Evolutionary conservation across 2,888 invertebrate species (phyloP).

Genomic region (Pterostichus niger): DNA sequence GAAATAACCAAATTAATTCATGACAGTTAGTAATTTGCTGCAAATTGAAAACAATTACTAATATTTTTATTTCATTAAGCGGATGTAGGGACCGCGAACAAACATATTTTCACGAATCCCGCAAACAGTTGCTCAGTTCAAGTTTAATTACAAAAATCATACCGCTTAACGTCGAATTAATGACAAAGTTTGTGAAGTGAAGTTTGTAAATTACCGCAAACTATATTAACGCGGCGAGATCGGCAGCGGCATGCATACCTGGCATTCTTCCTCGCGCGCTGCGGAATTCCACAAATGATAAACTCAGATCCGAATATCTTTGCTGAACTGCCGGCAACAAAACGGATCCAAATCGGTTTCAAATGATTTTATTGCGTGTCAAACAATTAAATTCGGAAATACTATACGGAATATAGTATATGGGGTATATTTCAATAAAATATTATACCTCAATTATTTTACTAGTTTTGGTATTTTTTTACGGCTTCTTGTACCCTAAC

Average conservation of each 20-base stretch:
- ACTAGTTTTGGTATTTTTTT: too few species aligned
- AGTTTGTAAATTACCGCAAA: slow-evolving; percentile 63
- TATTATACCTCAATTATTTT: too few species aligned
- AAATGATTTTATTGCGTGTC: too few species aligned
- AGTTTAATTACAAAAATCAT: slow-evolving; percentile 51
- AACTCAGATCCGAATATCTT: slow-evolving; percentile 20
- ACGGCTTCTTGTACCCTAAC: too few species aligned
- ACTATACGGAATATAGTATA: too few species aligned
- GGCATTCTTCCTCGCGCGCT: slow-evolving; percentile 51
- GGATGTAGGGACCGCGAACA: background rate
- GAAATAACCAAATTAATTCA: too few species aligned
- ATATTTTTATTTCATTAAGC: background rate
- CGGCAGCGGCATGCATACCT: slow-evolving; percentile 50
- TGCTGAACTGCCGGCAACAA: background rate
- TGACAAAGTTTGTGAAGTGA: slow-evolving; percentile 28
- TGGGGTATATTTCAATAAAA: too few species aligned
- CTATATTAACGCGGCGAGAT: slow-evolving; percentile 57
- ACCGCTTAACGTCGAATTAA: slow-evolving; percentile 57
- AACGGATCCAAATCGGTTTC: too few species aligned
- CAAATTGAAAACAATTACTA: slow-evolving; percentile 8
- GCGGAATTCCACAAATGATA: slow-evolving; percentile 53
- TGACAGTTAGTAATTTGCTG: background rate
- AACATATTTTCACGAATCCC: background rate
- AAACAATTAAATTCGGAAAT: too few species aligned
- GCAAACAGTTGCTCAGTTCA: slow-evolving; percentile 5